phyloP scores from a whole-genome alignment of 2,888 invertebrate species.

The Gandaritis pyraliata region DNA sequence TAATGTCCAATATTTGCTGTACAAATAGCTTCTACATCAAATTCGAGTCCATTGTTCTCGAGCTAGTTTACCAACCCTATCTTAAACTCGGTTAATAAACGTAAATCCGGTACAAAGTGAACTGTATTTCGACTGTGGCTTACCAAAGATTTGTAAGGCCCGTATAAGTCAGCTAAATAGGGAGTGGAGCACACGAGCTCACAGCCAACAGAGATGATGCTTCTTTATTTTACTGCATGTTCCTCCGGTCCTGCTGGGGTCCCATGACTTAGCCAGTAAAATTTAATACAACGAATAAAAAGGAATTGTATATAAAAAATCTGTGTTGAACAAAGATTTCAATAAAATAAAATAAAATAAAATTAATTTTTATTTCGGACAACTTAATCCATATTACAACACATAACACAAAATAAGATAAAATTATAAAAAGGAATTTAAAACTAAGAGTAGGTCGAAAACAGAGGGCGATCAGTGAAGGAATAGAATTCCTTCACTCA shows the following conservation, averaged over 20 bases:
- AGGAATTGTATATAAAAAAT: too few species aligned
- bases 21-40: conserved; percentile 18
- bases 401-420: too few species aligned
- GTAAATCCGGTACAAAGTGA: conserved; percentile 71
- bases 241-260: neutral
- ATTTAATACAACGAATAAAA: too few species aligned
- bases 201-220: conserved; percentile 4
- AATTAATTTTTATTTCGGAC: too few species aligned
- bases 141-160: conserved; percentile 73
- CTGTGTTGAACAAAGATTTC: too few species aligned
- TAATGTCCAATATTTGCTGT: conserved; percentile 1
- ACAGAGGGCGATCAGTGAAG: too few species aligned
- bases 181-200: conserved; percentile 27
- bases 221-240: neutral
- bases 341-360: too few species aligned
- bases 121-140: conserved; percentile 70
- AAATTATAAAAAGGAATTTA: too few species aligned
- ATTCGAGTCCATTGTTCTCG: conserved; percentile 22
- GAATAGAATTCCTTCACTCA: too few species aligned
- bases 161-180: conserved; percentile 44
- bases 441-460: too few species aligned
- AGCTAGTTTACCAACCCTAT: conserved; percentile 43
- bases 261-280: too few species aligned
- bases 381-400: too few species aligned
- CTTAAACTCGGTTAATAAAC: conserved; percentile 68